Evolutionary conservation across 2,113 vertebrate genomes (phyloP), one percentile per base, ranked within the genome.

Genomic region (Fregata magnificens): DNA sequence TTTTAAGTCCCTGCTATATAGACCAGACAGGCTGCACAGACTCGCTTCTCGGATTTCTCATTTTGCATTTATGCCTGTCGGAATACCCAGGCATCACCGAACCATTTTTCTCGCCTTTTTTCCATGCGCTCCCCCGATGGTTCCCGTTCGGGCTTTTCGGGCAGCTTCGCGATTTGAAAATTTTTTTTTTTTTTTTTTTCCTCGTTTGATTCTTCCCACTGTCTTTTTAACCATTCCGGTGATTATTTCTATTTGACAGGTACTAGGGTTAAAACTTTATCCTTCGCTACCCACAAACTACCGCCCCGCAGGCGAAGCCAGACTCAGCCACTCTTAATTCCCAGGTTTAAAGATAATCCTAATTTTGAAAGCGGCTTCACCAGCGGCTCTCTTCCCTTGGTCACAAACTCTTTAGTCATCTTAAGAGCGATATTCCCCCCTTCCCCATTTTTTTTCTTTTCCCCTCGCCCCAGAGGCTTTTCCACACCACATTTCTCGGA

Each of bases 281-380:
- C 95, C 93, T 77, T 82, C 52, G 7, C 88, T 92, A 29, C 93
- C 50, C 90, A 42, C 69, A n/a, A 94, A 62, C 87, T 53, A 32
- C 88, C 16, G 15, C 79, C 72, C 81, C 56, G 34, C 82, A 76
- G 87, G 87, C 52, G 53, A 91, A 95, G 58, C 42, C 63, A 36
- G n/a, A n/a, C 53, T 82, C 79, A 92, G 71, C 42, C 78, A 7
- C 74, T 85, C 70, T 36, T 50, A 91, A 89, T 93, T 86, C 90
- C 72, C 73, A 62, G 90, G 47, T 93, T 95, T 92, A 88, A 65
- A 77, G 73, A 95, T 91, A 94, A 95, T 88, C 74, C 86, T 56
- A 93, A 92, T 93, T 86, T 91, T 95, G 82, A 97, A 95, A 95
- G 92, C 88, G 62, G 74, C 87, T 86, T 67, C 97, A 73, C 61